Evolutionary conservation across 2,888 invertebrate species (phyloP).

Genomic region (Fragum whitleyi): DNA sequence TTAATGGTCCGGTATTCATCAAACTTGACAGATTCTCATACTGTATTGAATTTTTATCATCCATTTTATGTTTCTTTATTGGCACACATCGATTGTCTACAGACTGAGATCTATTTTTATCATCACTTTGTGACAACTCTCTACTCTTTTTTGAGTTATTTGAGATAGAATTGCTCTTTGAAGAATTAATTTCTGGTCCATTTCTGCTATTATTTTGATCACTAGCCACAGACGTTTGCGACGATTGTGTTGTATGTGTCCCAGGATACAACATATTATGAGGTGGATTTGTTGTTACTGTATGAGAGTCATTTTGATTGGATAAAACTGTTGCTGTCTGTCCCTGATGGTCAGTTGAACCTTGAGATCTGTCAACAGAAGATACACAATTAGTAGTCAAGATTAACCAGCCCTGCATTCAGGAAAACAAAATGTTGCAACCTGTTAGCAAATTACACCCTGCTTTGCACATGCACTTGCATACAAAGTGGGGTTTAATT

Average conservation of each 20-base stretch:
- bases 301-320: background rate
- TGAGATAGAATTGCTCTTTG: conserved; percentile 1
- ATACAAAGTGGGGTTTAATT: no score
- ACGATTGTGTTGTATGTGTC: background rate
- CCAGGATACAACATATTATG: background rate
- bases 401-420: background rate
- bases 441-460: no score
- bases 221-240: background rate
- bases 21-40: conserved; percentile 45
- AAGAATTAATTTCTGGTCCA: conserved; percentile 8
- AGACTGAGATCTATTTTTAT: background rate
- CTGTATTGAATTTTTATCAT: conserved; percentile 30
- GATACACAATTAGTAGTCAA: background rate
- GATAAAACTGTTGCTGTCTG: background rate
- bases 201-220: conserved; percentile 7
- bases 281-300: background rate
- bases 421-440: no score
- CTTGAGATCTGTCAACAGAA: conserved; percentile 14
- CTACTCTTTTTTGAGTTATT: background rate
- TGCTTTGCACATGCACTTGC: no score
- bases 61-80: conserved; percentile 13
- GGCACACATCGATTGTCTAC: background rate
- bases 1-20: conserved; percentile 44
- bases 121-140: background rate
- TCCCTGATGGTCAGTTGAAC: background rate